Evolutionary conservation across 1,140 invertebrate genomes (phyloP), one percentile per base, ranked within the genome.

Genomic region (Holotrichia oblita): DNA sequence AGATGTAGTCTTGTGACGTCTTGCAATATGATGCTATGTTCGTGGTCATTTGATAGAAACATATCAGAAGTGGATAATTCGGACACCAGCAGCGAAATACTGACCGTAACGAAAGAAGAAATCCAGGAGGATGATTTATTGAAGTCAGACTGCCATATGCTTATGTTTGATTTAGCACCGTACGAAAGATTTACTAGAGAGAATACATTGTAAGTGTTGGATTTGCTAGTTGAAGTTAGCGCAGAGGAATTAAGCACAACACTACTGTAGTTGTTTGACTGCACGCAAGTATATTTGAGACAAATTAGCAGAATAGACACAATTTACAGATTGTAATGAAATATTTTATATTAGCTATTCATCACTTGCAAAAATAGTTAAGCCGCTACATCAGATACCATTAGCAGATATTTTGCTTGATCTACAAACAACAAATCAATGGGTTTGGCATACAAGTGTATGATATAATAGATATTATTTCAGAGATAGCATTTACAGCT

Each of bases 181-280:
- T 74, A 44, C 10, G 81, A 81, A 34, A 80, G 69, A 73, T 64
- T 44, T 59, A 55, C 73, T 27, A 73, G 78, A 44, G 81, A 81
- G 79, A 81, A 81, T 48, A 44, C 79, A 41, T 64, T 81, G 81
- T 81, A 80, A 80, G 81, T 81, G 34, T 40, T 20, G 34, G 41
- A 42, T 17, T 17, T 74, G n/a, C 4, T 74, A 74, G 34, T 44
- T 74, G 41, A 7, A 40, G 40, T 74, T 74, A 74, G 73, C 40
- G 41, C 40, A 40, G 17, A 74, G 34, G 20, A 42, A 22, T 73
- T 61, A 6, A 27, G 10, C 48, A 55, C 48, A 55, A 74, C 20
- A 73, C 34, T 78, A 14, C 59, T 73, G 17, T 20, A 41, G 17
- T 61, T 77, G 6, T n/a, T 48, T 64, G 17, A 64, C 40, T 64